phyloP scores from a whole-genome alignment of 2,888 invertebrate genomes.

The Spodoptera picta region DNA sequence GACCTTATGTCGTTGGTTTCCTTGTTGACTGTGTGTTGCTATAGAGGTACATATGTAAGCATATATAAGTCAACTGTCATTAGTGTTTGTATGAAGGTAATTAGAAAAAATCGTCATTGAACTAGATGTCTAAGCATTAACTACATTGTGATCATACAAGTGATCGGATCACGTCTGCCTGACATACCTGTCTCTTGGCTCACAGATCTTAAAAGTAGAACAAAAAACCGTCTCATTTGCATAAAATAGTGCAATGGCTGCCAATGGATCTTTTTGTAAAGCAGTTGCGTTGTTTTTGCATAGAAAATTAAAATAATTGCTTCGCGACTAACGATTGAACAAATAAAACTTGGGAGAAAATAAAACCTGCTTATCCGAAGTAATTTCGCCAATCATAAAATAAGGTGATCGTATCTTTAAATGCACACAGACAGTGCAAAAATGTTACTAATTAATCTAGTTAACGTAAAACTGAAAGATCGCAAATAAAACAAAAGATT shows the following conservation, averaged over 20 bases:
- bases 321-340: too few relatives aligned
- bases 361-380: too few relatives aligned
- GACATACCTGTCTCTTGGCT: constrained; percentile 15
- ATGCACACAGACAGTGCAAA: too few relatives aligned
- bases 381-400: too few relatives aligned
- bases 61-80: constrained; percentile 11
- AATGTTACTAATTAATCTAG: too few relatives aligned
- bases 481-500: too few relatives aligned
- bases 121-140: constrained; percentile 51
- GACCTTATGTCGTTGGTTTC: constrained; percentile 67
- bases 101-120: constrained; percentile 57
- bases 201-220: constrained; percentile 24
- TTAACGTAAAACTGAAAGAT: too few relatives aligned
- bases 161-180: constrained; percentile 37
- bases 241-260: constrained; percentile 25
- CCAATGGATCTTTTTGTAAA: too few relatives aligned
- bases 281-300: too few relatives aligned
- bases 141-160: constrained; percentile 29
- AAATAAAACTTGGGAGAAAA: too few relatives aligned
- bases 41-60: neutral
- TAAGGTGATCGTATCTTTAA: too few relatives aligned
- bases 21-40: constrained; percentile 51
- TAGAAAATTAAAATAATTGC: too few relatives aligned
- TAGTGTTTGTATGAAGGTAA: constrained; percentile 45
- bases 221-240: constrained; percentile 13